These are phyloP conservation scores for Calvadosia cruxmelitensis DNA, from an alignment of 30 jellyfish, hydroid and myxozoan species.

Conservation along the genomic window DNA sequence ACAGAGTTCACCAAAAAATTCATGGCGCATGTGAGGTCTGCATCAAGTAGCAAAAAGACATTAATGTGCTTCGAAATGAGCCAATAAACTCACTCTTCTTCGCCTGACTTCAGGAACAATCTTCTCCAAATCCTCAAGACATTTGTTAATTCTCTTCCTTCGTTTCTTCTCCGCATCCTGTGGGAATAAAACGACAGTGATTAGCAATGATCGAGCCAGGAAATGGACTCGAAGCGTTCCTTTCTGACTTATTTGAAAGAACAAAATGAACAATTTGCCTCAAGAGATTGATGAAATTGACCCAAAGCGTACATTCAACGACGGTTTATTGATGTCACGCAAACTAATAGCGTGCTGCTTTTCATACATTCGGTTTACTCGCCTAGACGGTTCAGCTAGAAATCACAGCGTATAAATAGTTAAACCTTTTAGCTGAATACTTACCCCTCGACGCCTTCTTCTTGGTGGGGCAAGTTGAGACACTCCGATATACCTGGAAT, in stretches of 20 bases:
- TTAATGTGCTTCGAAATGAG: neutral
- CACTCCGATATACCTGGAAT: neutral
- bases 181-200: neutral
- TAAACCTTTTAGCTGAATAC: too few relatives aligned
- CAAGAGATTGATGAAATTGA: too few relatives aligned
- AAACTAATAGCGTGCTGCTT: too few relatives aligned
- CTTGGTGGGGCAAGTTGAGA: neutral
- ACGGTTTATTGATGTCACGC: too few relatives aligned
- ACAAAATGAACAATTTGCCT: too few relatives aligned
- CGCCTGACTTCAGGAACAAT: constrained; percentile 16
- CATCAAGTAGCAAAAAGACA: neutral
- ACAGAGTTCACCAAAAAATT: too few relatives aligned
- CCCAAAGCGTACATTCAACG: too few relatives aligned
- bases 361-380: too few relatives aligned
- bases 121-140: constrained; percentile 14
- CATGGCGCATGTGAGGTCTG: neutral
- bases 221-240: neutral
- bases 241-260: too few relatives aligned
- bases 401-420: too few relatives aligned
- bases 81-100: neutral
- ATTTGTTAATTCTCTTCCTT: constrained; percentile 12
- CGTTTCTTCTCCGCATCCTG: constrained; percentile 33
- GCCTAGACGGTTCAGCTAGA: too few relatives aligned
- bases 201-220: neutral
- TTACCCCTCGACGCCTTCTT: neutral